These are phyloP conservation scores for Oscheius sp. DNA, from an alignment of 1,140 invertebrate genomes.

Conservation along the genomic window DNA sequence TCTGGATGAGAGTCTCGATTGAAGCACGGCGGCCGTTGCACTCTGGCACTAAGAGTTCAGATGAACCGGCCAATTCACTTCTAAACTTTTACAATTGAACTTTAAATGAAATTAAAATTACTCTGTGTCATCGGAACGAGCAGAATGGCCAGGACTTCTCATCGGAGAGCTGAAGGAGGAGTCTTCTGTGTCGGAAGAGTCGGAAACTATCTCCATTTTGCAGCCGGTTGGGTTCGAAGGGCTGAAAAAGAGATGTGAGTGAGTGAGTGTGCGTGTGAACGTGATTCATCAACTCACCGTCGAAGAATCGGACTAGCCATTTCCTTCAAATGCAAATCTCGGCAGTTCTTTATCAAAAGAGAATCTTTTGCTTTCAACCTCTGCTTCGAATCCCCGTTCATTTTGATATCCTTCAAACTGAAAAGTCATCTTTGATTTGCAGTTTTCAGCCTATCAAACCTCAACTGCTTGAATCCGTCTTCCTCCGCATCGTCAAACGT, in stretches of 20 bases:
- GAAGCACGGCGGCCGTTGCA: constrained; percentile 5
- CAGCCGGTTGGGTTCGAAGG: constrained; percentile 4
- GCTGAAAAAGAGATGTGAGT: neutral
- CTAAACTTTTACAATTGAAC: too few relatives aligned
- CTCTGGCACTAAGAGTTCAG: neutral
- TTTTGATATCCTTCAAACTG: neutral
- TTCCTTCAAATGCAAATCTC: constrained; percentile 24
- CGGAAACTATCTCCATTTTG: neutral
- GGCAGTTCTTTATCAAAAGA: constrained; percentile 26
- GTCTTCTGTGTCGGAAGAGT: constrained; percentile 32
- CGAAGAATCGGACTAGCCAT: constrained; percentile 17
- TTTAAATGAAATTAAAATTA: too few relatives aligned
- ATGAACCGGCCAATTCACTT: neutral
- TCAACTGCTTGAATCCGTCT: neutral
- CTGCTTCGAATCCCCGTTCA: constrained; percentile 15
- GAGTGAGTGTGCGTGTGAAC: neutral
- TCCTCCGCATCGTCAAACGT: constrained; percentile 15
- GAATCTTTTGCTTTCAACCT: constrained; percentile 25
- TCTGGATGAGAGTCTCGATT: constrained; percentile 23
- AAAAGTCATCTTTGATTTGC: neutral
- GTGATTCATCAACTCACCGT: neutral
- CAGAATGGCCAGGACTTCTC: neutral
- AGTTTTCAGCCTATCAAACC: neutral
- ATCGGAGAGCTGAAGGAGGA: constrained; percentile 27
- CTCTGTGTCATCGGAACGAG: constrained; percentile 10